Base-by-base conservation (phyloP, 37 sponge, comb jelly and placozoan genomes). In the Aphrocallistes beatrix region DNA sequence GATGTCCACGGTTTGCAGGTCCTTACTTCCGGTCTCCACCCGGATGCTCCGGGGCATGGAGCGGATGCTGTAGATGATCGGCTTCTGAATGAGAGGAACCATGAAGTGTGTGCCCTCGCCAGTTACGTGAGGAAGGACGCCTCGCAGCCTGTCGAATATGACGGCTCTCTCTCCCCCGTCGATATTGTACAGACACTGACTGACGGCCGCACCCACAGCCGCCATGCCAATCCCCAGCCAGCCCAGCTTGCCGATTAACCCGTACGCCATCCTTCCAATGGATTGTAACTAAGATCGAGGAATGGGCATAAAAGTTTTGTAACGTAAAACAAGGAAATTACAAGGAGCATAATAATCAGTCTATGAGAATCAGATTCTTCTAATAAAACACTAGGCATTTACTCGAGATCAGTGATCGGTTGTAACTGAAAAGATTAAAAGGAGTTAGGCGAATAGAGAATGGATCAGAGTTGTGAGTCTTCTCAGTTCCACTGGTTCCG, bases 91-190 rank as follows among this genome's bases (percentile, higher is more conserved):
- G 85, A 89, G 90, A 0, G 98, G 98, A 13, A 97, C 87, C 37
- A 92, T 84, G 45, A 97, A 92, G 75, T 97, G 98, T 0, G 98
- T 94, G 1, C 98, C 98, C 83, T 97, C 98, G n/a, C 94, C 93
- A 25, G 82, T 39, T n/a, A 90, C 94, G 10, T 45, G 81, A 1
- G 86, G 88, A 8, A 94, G 82, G 19, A 97, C 98, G 19, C 94
- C 94, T 10, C 90, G 82, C 37, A 97, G 88, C 21, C 93, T 81
- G 39, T 97, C 98, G 84, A 94, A 97, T 82, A 97, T 92, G 17
- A 97, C 93, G 1, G 92, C 98, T 38, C 94, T 89, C 85, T 97
- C 93, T 47, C 98, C 98, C 28, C 94, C 94, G 82, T 92, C 92
- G 50, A 97, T 93, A 82, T 92, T 95, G 82, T 95, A 95, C 0